Conservation (phyloP, 2,888 invertebrate species). For the Megamerina dolium region DNA sequence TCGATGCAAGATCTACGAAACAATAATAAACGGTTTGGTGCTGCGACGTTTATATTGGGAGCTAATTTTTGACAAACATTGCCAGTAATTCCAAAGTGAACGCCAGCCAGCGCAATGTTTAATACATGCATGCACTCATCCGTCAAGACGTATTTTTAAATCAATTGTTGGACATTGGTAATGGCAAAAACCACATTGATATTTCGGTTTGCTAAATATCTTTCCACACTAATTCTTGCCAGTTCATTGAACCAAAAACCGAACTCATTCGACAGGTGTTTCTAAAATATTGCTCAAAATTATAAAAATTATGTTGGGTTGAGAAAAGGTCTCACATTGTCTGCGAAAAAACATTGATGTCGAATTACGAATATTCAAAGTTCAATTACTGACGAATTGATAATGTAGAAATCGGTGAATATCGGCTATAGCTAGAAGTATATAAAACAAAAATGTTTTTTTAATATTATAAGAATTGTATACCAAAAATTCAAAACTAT, state of each 20-base stretch:
- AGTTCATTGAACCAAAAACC: slow-evolving; percentile 1
- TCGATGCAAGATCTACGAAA: not conserved
- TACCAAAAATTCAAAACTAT: too few relatives aligned
- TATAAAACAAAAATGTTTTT: too few relatives aligned
- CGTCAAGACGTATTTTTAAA: slow-evolving; percentile 1
- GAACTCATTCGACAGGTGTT: slow-evolving; percentile 2
- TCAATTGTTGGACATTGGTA: slow-evolving; percentile 9
- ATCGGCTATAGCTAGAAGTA: too few relatives aligned
- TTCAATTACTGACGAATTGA: too few relatives aligned
- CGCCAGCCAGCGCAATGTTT: slow-evolving; percentile 10
- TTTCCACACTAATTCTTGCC: slow-evolving; percentile 9
- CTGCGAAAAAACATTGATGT: too few relatives aligned
- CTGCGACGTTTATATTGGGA: slow-evolving; percentile 7
- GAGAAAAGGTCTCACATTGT: too few relatives aligned
- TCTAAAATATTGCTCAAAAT: too few relatives aligned
- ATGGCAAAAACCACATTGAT: slow-evolving; percentile 5
- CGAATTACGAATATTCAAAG: too few relatives aligned
- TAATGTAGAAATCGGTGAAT: too few relatives aligned
- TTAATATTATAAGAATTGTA: too few relatives aligned
- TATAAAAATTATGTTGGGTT: too few relatives aligned
- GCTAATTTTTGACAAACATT: slow-evolving; percentile 12
- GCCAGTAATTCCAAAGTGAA: slow-evolving; percentile 4
- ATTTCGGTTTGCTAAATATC: not conserved
- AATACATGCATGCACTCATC: not conserved
- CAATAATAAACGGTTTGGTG: slow-evolving; percentile 6